A percentile compares a stretch with the other conserved stretches of the same genome.
phyloP scores from a whole-genome alignment of 2,888 invertebrate genomes.

The Drosophila hamatofila region DNA sequence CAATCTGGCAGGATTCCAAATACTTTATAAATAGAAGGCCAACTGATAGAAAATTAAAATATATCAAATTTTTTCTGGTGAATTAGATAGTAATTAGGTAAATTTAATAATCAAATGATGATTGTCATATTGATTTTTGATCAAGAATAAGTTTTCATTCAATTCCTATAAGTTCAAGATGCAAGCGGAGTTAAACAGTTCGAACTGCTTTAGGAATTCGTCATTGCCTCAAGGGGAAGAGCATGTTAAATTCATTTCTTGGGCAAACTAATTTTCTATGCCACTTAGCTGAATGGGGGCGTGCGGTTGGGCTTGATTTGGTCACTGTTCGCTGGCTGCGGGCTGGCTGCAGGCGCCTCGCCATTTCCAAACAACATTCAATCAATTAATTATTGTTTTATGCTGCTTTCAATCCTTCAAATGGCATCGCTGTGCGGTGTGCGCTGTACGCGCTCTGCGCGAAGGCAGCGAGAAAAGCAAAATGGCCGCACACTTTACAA shows the following conservation, averaged over 20 bases:
- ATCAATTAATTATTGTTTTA: conserved; percentile 81
- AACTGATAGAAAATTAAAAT: not conserved
- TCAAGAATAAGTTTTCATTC: not conserved
- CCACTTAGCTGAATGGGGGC: conserved; percentile 61
- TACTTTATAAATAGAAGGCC: not conserved
- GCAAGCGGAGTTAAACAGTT: not conserved
- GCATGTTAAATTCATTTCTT: conserved; percentile 61
- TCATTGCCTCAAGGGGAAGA: conserved; percentile 21
- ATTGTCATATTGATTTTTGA: not conserved
- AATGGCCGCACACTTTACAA: conserved; percentile 76
- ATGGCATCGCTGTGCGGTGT: conserved; percentile 17
- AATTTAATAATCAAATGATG: not conserved
- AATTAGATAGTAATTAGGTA: not conserved
- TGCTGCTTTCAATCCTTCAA: conserved; percentile 72
- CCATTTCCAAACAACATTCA: conserved; percentile 63
- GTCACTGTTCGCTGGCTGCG: conserved; percentile 6
- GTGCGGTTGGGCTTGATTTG: conserved; percentile 24
- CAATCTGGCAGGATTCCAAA: conserved; percentile 10
- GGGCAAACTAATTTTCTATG: conserved; percentile 77
- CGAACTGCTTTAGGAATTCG: conserved; percentile 1
- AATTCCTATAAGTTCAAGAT: not conserved
- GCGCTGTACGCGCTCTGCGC: conserved; percentile 19
- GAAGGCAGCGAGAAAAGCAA: conserved; percentile 75
- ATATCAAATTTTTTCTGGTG: not conserved
- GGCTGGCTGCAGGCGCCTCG: conserved; percentile 23